Evolutionary conservation across 2,113 vertebrate genomes (phyloP).

Genomic region (Willisornis vidua): DNA sequence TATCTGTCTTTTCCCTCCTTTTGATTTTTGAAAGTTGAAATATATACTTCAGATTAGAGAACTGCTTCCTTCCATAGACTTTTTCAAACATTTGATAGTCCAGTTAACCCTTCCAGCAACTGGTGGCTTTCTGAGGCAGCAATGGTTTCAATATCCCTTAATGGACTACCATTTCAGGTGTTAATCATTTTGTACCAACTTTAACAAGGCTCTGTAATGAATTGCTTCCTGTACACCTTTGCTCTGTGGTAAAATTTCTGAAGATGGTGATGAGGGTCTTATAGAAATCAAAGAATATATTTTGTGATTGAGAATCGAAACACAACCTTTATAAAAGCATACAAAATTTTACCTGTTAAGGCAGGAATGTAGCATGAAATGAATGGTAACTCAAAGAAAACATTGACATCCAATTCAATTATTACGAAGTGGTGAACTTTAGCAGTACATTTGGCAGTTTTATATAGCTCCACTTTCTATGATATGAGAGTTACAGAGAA

Average conservation of each 20-base stretch:
- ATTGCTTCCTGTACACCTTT: background rate
- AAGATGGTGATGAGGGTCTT: background rate
- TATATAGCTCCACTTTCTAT: background rate
- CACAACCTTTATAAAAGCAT: background rate
- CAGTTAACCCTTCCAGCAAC: background rate
- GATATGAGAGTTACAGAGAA: background rate
- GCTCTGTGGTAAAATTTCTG: background rate
- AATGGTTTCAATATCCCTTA: background rate
- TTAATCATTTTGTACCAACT: background rate
- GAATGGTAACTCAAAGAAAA: background rate
- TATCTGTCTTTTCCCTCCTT: slow-evolving; percentile 1
- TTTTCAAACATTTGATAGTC: background rate
- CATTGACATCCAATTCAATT: background rate
- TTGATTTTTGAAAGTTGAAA: background rate
- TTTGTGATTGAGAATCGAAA: background rate
- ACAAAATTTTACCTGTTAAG: background rate
- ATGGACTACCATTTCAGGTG: background rate
- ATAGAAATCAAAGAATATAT: background rate
- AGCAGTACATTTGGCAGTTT: background rate
- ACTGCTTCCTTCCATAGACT: background rate
- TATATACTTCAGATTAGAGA: background rate
- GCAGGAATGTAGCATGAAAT: background rate
- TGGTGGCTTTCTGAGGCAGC: background rate
- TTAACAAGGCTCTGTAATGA: background rate
- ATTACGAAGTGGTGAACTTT: background rate